These are phyloP conservation scores for Muntiacus muntjak DNA, from an alignment of 2,113 vertebrate species.

Conservation along the genomic window DNA sequence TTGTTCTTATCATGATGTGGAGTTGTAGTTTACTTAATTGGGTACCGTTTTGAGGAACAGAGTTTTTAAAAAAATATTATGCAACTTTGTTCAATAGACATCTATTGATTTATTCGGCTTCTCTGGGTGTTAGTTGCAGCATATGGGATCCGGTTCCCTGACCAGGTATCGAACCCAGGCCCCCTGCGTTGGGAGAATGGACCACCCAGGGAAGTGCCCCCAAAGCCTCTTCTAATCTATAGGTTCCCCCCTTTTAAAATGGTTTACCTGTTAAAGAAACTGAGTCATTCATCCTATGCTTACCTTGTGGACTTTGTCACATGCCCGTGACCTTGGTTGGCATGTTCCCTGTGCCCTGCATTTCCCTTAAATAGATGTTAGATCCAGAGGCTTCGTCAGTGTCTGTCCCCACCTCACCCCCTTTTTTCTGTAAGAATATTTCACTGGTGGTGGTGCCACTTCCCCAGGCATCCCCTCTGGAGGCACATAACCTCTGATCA, in stretches of 20 bases:
- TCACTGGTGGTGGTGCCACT: neutral
- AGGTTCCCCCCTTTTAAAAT: neutral
- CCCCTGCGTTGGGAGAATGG: neutral
- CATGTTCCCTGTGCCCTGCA: too few species aligned
- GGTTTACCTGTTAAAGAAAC: neutral
- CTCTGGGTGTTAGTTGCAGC: neutral
- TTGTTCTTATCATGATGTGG: neutral
- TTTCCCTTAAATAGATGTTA: neutral
- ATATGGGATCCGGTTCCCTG: neutral
- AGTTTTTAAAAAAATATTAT: neutral
- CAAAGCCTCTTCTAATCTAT: neutral
- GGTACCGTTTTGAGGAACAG: neutral
- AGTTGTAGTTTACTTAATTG: neutral
- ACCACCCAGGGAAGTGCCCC: neutral
- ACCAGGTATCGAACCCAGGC: neutral
- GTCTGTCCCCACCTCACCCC: too few species aligned
- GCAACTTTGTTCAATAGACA: neutral
- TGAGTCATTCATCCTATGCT: neutral
- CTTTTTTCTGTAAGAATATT: neutral
- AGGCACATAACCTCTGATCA: neutral
- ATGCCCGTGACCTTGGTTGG: accelerated
- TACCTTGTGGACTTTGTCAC: too few species aligned
- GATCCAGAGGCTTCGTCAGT: neutral
- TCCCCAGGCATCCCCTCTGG: too few species aligned
- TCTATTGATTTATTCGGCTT: neutral